Base-by-base conservation (phyloP, 2,888 invertebrate species). In the Thumatha senex region DNA sequence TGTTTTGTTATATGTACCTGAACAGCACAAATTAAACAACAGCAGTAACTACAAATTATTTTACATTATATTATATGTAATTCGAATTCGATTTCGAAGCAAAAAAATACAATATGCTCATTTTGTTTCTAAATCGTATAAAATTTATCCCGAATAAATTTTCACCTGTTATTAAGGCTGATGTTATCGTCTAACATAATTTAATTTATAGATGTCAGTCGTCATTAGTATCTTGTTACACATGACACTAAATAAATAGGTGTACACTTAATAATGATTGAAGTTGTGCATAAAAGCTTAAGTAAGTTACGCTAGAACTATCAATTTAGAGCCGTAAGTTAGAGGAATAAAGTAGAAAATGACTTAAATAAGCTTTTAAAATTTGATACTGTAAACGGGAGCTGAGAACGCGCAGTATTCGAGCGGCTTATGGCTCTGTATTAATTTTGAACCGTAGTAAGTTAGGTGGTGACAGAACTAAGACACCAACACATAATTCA, bases 401-500 rank as follows among this genome's bases (percentile, higher is more conserved):
- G 82, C 78, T 82, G 71, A 73, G 76, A 72, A 72, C 76, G 76
- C 72, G 74, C 75, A 82, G 89, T 86, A 88, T 90, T 89, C 85
- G 82, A 83, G 85, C 77, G 86, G 88, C 89, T 90, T 91, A 91
- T 90, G 89, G 89, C 83, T 86, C 82, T 89, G 90, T 90, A 91
- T 91, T 90, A 90, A 91, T 91, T 91, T 89, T 90, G 89, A 89
- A 90, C 90, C 90, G 88, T 89, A 86, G 90, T 91, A 89, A 90
- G 84, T 90, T 90, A 84, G 82, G 84, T 78, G 89, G 89, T 89
- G 91, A 91, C 90, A 90, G 90, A 89, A 88, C 89, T 89, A 89
- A 90, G 91, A 91, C 89, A 90, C 87, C 86, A 80, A 84, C 83
- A 82, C 90, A 91, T 91, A 90, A 90, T 83, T 90, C 89, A 91